A percentile compares a stretch with the other conserved stretches of the same genome.
Evolutionary conservation across 2,797 vertebrate genomes (phyloP).

Genomic region (Pantherophis vulpinus): DNA sequence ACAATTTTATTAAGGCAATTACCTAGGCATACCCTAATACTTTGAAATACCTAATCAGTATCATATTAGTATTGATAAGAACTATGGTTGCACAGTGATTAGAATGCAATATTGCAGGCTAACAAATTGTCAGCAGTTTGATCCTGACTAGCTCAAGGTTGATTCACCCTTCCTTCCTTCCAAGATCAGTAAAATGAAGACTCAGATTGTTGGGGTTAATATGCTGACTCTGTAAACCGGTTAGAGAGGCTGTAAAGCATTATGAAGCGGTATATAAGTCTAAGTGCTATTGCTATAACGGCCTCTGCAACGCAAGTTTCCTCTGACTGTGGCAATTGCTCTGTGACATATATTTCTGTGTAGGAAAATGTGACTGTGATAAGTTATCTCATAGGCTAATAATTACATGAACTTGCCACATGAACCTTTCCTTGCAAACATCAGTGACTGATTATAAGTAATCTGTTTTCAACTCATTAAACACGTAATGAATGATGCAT

Average conservation of each 20-base stretch:
- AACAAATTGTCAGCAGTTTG: background rate
- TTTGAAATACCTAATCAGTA: background rate
- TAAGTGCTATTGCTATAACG: background rate
- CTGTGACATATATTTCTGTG: background rate
- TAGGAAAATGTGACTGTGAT: background rate
- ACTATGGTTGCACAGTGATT: background rate
- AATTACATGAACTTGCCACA: background rate
- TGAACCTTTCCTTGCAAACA: background rate
- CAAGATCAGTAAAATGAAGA: background rate
- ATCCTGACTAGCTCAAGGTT: background rate
- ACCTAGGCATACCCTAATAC: background rate
- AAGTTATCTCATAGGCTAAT: background rate
- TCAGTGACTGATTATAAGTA: background rate
- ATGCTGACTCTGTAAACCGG: background rate
- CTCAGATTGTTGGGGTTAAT: background rate
- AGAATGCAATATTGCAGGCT: background rate
- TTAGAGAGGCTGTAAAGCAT: background rate
- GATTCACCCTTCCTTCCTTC: background rate
- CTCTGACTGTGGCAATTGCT: background rate
- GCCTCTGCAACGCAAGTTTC: background rate
- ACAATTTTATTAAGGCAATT: background rate
- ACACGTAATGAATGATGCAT: rapidly evolving
- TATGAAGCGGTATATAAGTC: background rate
- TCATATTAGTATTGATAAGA: background rate
- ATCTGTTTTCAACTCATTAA: background rate